Evolutionary conservation across 2,113 vertebrate species (phyloP).

Genomic region (Cygnus buccinator): DNA sequence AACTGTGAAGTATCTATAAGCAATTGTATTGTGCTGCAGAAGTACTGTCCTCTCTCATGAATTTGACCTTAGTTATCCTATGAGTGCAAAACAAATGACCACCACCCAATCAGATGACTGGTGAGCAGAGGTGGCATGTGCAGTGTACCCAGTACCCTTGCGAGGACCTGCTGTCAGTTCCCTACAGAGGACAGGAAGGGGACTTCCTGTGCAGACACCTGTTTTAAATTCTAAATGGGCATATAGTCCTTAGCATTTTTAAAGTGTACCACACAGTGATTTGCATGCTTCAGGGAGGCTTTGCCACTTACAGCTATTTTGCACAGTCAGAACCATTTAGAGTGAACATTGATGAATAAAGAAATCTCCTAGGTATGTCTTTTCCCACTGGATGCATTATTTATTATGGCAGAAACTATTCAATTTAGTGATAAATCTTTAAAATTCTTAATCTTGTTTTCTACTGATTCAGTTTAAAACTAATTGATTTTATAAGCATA

Average conservation of each 20-base stretch:
- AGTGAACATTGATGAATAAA: background rate
- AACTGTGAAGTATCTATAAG: background rate
- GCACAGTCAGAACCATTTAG: slow-evolving; percentile 27
- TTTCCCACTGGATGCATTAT: background rate
- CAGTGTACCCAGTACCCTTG: background rate
- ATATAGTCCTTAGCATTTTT: slow-evolving; percentile 14
- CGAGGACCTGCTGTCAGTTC: background rate
- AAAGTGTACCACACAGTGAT: background rate
- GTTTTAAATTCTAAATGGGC: slow-evolving; percentile 34
- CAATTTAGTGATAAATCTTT: background rate
- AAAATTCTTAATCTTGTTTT: background rate
- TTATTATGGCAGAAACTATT: background rate
- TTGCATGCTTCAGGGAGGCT: slow-evolving; percentile 36
- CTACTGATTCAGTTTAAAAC: background rate
- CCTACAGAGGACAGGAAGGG: background rate
- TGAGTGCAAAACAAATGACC: background rate
- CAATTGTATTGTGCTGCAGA: background rate
- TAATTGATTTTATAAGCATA: background rate
- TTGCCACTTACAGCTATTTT: slow-evolving; percentile 26
- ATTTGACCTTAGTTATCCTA: background rate
- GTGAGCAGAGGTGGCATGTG: background rate
- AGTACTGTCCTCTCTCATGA: background rate
- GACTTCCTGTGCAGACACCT: background rate
- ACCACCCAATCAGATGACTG: accelerated
- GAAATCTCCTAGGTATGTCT: background rate